Conservation (phyloP, 2,888 invertebrate genomes). For the Thereva nobilitata region DNA sequence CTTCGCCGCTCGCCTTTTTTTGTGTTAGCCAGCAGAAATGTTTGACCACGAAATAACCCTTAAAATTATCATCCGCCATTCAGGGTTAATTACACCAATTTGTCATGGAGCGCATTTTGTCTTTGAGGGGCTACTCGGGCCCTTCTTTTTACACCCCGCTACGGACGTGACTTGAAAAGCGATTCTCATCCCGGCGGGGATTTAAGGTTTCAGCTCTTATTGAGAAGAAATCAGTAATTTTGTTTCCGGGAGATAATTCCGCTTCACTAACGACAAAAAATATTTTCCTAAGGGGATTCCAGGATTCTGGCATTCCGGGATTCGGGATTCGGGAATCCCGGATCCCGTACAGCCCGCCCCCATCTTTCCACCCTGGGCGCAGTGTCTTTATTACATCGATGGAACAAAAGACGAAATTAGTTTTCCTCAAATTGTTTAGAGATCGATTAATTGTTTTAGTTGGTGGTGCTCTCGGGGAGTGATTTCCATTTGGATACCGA, state of each 20-base stretch:
- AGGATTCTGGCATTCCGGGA: no score
- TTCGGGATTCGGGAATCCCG: no score
- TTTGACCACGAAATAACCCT: slow-evolving; percentile 18
- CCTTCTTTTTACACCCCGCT: slow-evolving; percentile 1
- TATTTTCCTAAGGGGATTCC: not conserved
- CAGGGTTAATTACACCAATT: slow-evolving; percentile 29
- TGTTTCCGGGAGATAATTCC: slow-evolving; percentile 24
- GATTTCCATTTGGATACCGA: slow-evolving; percentile 12
- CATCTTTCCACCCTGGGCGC: no score
- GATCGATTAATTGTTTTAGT: slow-evolving; percentile 22
- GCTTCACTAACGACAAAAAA: not conserved
- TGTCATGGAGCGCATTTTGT: slow-evolving; percentile 23
- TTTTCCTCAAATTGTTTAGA: slow-evolving; percentile 28
- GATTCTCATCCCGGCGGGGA: not conserved
- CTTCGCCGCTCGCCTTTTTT: not conserved
- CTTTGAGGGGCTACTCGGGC: slow-evolving; percentile 19
- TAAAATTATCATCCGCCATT: not conserved
- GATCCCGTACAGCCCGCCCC: no score
- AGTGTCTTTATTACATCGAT: not conserved
- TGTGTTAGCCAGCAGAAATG: not conserved
- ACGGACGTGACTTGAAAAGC: slow-evolving; percentile 25
- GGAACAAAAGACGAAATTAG: slow-evolving; percentile 26
- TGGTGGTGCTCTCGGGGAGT: slow-evolving; percentile 5
- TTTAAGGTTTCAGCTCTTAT: no score
- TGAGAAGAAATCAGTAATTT: slow-evolving; percentile 10